Conservation (phyloP, 2,888 invertebrate genomes). For the Entomobrya multifasciata region DNA sequence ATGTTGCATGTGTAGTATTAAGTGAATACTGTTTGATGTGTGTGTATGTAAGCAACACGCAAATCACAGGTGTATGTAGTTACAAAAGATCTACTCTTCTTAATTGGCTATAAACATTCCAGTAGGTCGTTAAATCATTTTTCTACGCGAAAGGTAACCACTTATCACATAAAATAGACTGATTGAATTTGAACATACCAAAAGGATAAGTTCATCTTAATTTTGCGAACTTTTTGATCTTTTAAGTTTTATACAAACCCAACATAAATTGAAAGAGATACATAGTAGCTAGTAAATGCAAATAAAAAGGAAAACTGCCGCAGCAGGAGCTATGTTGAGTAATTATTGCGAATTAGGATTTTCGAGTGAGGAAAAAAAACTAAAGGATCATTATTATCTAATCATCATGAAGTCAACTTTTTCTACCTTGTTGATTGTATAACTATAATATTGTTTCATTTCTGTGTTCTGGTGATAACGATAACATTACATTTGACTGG, state of each 20-base stretch:
- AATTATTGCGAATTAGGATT: slow-evolving; percentile 48
- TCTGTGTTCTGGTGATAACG: slow-evolving; percentile 7
- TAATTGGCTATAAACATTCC: too few relatives aligned
- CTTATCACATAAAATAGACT: too few relatives aligned
- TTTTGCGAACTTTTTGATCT: background rate
- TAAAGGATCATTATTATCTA: slow-evolving; percentile 1
- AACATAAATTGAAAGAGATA: too few relatives aligned
- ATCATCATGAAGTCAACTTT: slow-evolving; percentile 35
- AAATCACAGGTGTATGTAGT: background rate
- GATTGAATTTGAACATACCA: background rate
- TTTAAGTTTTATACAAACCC: background rate
- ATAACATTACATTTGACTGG: background rate
- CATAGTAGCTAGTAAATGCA: background rate
- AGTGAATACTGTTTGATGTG: too few relatives aligned
- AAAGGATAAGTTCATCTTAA: background rate
- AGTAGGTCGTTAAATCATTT: too few relatives aligned
- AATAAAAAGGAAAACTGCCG: slow-evolving; percentile 2
- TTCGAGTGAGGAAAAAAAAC: slow-evolving; percentile 7
- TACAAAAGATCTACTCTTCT: too few relatives aligned
- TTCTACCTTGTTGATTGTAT: background rate
- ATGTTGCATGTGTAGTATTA: background rate
- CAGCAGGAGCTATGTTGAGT: slow-evolving; percentile 15
- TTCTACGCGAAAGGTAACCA: too few relatives aligned
- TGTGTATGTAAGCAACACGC: background rate
- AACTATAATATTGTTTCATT: too few relatives aligned